Percentiles rank a stretch among this genome's conserved stretches.
Conservation (phyloP, 2,797 vertebrate species). For the Acridotheres tristis region DNA sequence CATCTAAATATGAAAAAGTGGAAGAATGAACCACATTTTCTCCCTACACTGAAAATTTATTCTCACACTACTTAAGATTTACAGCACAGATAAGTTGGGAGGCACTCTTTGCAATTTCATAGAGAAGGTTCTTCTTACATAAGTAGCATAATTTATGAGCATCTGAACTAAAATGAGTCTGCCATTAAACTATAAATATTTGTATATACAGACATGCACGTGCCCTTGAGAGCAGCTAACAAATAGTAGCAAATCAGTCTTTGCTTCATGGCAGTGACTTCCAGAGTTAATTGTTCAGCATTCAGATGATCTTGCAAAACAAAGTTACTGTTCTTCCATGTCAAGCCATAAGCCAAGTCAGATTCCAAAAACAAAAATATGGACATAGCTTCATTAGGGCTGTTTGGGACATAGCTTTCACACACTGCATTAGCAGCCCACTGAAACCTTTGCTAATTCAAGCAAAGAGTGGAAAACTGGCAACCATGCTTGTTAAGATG, state of each 20-base stretch:
- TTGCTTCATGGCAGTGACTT: not conserved
- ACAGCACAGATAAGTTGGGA: not conserved
- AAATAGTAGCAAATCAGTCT: not conserved
- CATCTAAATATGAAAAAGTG: not conserved
- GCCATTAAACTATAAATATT: not conserved
- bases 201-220: not conserved
- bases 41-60: not conserved
- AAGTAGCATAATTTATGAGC: not conserved
- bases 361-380: not conserved
- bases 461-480: not conserved
- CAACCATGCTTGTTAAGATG: not conserved
- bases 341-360: not conserved
- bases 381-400: not conserved
- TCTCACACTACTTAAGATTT: not conserved
- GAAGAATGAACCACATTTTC: not conserved
- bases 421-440: not conserved
- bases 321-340: not conserved
- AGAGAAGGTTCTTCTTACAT: not conserved
- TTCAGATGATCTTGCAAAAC: not conserved
- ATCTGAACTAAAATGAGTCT: not conserved
- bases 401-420: not conserved
- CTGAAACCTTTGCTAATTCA: not conserved
- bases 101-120: not conserved
- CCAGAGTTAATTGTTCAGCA: not conserved
- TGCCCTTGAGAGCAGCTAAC: not conserved